Evolutionary conservation across 2,888 invertebrate species (phyloP).

Genomic region (Drosophila affinis): DNA sequence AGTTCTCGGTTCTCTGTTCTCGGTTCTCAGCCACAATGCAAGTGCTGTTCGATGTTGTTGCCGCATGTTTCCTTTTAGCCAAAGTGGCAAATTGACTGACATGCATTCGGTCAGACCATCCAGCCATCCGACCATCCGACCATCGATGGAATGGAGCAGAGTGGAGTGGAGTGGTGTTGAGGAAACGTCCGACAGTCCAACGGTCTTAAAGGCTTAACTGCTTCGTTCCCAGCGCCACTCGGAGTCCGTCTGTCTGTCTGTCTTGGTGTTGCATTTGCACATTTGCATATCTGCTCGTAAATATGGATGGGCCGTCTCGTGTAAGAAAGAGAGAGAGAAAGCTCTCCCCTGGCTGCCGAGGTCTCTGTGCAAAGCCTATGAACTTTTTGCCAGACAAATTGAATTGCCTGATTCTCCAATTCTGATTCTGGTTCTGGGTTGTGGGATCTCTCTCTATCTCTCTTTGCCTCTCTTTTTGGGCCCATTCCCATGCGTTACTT

Average conservation of each 20-base stretch:
- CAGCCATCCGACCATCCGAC: slow-evolving; percentile 34
- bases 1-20: slow-evolving; percentile 59
- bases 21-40: slow-evolving; percentile 48
- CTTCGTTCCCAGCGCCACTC: slow-evolving; percentile 69
- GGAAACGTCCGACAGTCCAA: slow-evolving; percentile 23
- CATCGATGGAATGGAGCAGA: slow-evolving; percentile 3
- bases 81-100: slow-evolving; percentile 81
- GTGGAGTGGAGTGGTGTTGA: slow-evolving; percentile 2
- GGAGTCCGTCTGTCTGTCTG: slow-evolving; percentile 56
- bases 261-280: slow-evolving; percentile 47
- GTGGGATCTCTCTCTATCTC: slow-evolving; percentile 1
- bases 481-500: slow-evolving; percentile 77
- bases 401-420: slow-evolving; percentile 62
- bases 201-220: slow-evolving; percentile 72
- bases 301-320: slow-evolving; percentile 69
- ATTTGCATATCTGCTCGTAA: slow-evolving; percentile 78
- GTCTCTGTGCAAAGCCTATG: slow-evolving; percentile 56
- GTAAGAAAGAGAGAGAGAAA: slow-evolving; percentile 12
- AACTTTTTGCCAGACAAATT: slow-evolving; percentile 64
- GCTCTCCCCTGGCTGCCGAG: not conserved
- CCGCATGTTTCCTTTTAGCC: slow-evolving; percentile 77
- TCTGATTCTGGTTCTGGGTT: slow-evolving; percentile 22
- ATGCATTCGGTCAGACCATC: slow-evolving; percentile 62
- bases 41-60: slow-evolving; percentile 67
- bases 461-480: slow-evolving; percentile 46